These are phyloP conservation scores for Rhabdomys pumilio DNA, from an alignment of 2,797 vertebrate species.

Conservation along the genomic window DNA sequence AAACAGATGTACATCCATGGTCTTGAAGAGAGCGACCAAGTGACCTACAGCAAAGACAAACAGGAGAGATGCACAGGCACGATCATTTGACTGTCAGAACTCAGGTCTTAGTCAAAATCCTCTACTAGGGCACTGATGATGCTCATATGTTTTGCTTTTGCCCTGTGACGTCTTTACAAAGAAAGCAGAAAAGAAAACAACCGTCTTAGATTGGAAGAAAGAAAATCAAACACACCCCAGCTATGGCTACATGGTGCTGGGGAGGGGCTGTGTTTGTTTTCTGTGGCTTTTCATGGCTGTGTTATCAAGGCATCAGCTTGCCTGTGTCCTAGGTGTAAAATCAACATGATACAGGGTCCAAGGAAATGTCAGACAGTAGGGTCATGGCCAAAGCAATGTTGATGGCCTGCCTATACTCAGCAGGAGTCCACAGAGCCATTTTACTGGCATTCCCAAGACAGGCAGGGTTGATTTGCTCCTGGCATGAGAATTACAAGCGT, in stretches of 20 bases:
- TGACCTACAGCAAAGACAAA: constrained; percentile 73
- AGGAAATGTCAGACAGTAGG: constrained; percentile 58
- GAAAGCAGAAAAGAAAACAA: neutral
- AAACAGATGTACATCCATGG: constrained; percentile 92
- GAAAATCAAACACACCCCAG: neutral
- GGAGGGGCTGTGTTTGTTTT: neutral
- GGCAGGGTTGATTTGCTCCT: constrained; percentile 72
- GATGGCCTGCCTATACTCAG: constrained; percentile 46
- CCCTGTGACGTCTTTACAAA: neutral
- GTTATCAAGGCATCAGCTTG: constrained; percentile 73
- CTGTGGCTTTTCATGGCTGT: neutral
- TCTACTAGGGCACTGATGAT: fast-evolving
- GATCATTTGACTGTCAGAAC: fast-evolving
- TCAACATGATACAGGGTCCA: constrained; percentile 63
- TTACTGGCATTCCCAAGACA: constrained; percentile 70
- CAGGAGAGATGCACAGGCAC: neutral
- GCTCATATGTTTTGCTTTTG: fast-evolving
- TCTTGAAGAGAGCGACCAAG: neutral
- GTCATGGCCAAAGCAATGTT: neutral
- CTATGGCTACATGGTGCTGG: neutral
- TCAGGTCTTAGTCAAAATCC: fast-evolving
- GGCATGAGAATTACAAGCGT: neutral
- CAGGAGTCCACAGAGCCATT: constrained; percentile 69
- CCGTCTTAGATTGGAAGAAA: fast-evolving
- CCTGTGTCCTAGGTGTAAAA: constrained; percentile 79